Evolutionary conservation across 1,140 invertebrate genomes (phyloP).

Genomic region (Parasteatoda tepidariorum): DNA sequence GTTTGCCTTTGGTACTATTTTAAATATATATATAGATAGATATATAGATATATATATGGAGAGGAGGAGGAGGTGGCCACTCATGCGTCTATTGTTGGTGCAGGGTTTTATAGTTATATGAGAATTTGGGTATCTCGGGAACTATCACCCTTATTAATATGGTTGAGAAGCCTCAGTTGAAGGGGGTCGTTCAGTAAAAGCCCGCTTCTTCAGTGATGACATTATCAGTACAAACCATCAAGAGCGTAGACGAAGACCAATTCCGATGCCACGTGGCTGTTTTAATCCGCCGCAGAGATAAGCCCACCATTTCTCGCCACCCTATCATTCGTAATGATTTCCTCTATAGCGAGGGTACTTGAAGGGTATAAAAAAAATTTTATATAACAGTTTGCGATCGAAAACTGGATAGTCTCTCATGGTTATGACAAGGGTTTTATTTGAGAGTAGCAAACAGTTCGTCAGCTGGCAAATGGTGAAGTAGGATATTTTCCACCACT

Average conservation of each 20-base stretch:
- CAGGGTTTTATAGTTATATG: neutral
- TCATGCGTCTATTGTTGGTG: too few species aligned
- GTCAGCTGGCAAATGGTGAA: conserved; percentile 36
- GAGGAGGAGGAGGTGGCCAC: too few species aligned
- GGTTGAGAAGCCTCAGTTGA: neutral
- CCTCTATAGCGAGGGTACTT: neutral
- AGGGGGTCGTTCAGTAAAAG: conserved; percentile 10
- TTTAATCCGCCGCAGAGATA: conserved; percentile 41
- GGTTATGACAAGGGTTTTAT: neutral
- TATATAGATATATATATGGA: too few species aligned
- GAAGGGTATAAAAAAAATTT: neutral
- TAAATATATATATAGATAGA: too few species aligned
- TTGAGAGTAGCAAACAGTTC: conserved; percentile 6
- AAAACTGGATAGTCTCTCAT: conserved; percentile 11
- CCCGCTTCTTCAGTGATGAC: conserved; percentile 29
- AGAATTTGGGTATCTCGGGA: neutral
- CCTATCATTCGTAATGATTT: conserved; percentile 52
- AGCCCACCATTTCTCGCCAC: conserved; percentile 22
- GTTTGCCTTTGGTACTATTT: too few species aligned
- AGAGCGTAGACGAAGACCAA: conserved; percentile 15
- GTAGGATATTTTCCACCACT: neutral
- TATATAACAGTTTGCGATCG: neutral
- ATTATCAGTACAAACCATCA: conserved; percentile 33
- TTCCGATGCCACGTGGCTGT: conserved; percentile 26
- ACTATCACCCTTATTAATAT: conserved; percentile 50